Evolutionary conservation across 2,888 invertebrate species (phyloP), one percentile per base, ranked within the genome.

Genomic region (Barypeithes pellucidus): DNA sequence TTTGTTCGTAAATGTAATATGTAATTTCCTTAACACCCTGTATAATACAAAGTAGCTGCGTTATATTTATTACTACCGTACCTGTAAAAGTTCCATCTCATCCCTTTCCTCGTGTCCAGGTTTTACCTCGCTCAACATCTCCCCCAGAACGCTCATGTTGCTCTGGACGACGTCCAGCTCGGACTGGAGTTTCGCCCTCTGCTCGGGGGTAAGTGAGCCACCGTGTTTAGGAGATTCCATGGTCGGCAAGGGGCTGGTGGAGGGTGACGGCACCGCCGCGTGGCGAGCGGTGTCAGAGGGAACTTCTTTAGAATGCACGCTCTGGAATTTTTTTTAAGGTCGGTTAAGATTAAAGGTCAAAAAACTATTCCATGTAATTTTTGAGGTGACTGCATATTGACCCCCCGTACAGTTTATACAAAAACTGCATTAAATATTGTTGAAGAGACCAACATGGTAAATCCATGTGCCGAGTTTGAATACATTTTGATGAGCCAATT

Each of bases 101-200:
- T 94, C 93, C 4, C 92, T 90, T 81, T 95, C 93, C 81, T 96
- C 97, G 79, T 93, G 90, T 14, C 94, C 92, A 11, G 96, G 94
- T 36, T 93, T 93, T 79, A 98, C 89, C 85, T 98, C 97, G 78
- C 92, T 94, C 65, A 99, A 88, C 96, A 99, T 97, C 87, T 99
- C 99, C 66, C 94, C 93, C 87, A 99, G 91, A 1, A 99, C 97
- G 52, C 92, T 89, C 93, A 97, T 95, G 85, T 98, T 98, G 78
- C 95, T 94, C 81, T 95, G 94, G 7, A 99, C 98, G 66, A 99
- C 93, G 79, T 96, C 95, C 78, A 99, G 87, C 87, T 99, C 99
- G 1, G 94, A 93, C 79, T 95, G 94, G 69, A 99, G 87, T 86
- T 99, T 99, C 76, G 92, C 91, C 75, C 94, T 88, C 86, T 98